A percentile compares a stretch with the other conserved stretches of the same genome.
phyloP scores from a whole-genome alignment of 2,113 vertebrate species.

The Protobothrops flavoviridis region DNA sequence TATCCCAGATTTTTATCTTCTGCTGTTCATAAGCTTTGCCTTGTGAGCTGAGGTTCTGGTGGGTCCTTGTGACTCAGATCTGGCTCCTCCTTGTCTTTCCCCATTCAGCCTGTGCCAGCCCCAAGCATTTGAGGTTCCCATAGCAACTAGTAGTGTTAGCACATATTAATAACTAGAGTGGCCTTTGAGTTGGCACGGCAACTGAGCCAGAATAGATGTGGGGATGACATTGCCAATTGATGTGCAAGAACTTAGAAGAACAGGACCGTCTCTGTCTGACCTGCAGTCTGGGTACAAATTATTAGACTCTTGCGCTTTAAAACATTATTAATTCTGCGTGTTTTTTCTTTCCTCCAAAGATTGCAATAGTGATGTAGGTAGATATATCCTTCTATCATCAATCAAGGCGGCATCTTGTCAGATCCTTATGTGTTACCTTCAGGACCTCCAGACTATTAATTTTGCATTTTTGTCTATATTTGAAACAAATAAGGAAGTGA shows the following conservation, averaged over 20 bases:
- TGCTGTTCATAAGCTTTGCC: neutral
- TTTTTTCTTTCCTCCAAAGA: neutral
- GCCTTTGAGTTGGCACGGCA: slow-evolving; percentile 67
- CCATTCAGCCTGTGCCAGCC: slow-evolving; percentile 51
- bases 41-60: slow-evolving; percentile 28
- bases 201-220: slow-evolving; percentile 66
- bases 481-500: neutral
- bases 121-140: slow-evolving; percentile 56
- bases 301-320: neutral
- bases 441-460: neutral
- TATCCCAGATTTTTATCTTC: neutral
- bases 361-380: neutral
- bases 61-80: slow-evolving; percentile 39
- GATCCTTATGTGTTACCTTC: neutral
- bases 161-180: slow-evolving; percentile 67
- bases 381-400: neutral
- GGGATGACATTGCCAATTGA: slow-evolving; percentile 37
- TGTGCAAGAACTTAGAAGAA: slow-evolving; percentile 36
- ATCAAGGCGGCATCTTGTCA: neutral
- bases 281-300: neutral
- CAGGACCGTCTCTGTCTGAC: neutral
- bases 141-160: slow-evolving; percentile 62
- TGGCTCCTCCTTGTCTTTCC: slow-evolving; percentile 42
- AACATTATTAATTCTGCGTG: neutral
- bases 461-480: neutral